Base-by-base conservation (phyloP, 2,113 vertebrate species). In the Calyptomena viridis region DNA sequence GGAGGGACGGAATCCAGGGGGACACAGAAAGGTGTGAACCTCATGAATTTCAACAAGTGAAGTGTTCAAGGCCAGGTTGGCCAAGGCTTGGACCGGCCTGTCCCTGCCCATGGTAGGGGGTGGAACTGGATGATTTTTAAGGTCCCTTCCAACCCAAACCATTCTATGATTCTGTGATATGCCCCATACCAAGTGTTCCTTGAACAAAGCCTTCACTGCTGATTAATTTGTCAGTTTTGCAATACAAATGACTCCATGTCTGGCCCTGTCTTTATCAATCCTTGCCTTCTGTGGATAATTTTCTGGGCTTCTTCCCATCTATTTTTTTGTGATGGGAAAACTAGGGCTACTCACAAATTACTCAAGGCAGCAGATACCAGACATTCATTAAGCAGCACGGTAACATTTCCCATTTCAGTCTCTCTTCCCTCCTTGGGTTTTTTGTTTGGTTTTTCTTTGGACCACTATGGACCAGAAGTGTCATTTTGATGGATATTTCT, bases 401-500 rank as follows among this genome's bases (percentile, higher is more conserved):
- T 47, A 87, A 68, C 33, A 47, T 75, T 89, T 40, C 56, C 39
- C 74, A 44, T 59, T 84, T 44, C 14, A 8, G 56, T 59, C 25
- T 91, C 69, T 74, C 69, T 74, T 75, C 25, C 22, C 71, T 75
- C 84, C 31, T 24, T 68, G 40, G 2, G 7, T 55, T 30, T 6
- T 31, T 55, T 10, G 16, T 19, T 10, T 37, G n/a, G n/a, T 27
- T 63, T 72, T 89, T 89, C 40, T 94, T 80, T 33, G 28, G 12
- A 67, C 81, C 31, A 18, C 64, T 23, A 1, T 8, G 23, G 93
- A 94, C 56, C 69, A 46, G 47, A 92, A 82, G 39, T 75, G 84
- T 89, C 66, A 84, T 81, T 87, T 93, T 96, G 96, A 96, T 59
- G 59, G 92, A 75, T 93, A 68, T 75, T 87, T 85, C 81, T 22